These are phyloP conservation scores for Rotaria sp. DNA, from an alignment of 2,888 invertebrate genomes.

Conservation along the genomic window DNA sequence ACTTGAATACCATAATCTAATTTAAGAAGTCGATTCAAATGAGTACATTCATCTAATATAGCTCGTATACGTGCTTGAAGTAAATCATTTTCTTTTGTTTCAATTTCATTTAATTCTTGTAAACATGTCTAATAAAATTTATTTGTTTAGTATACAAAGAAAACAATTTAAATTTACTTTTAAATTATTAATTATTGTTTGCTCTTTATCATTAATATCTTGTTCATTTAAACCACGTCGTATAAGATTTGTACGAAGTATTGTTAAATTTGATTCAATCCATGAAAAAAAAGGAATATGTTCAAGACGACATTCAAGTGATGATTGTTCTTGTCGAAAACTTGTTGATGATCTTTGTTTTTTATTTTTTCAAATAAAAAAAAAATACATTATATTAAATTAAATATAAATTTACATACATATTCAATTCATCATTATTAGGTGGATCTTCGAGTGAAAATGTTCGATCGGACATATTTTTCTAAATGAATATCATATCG, in stretches of 20 bases:
- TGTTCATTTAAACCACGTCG: conserved; percentile 28
- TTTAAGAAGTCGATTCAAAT: conserved; percentile 7
- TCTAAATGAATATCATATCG: not conserved
- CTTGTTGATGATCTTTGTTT: not conserved
- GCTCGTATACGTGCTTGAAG: not conserved
- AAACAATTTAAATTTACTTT: not conserved
- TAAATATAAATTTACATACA: not conserved
- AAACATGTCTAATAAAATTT: not conserved
- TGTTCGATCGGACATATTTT: conserved; percentile 23
- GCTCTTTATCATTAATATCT: conserved; percentile 5
- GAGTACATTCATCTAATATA: not conserved
- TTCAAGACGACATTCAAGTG: conserved; percentile 17
- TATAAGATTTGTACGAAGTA: not conserved
- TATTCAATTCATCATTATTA: not conserved
- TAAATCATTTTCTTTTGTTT: not conserved
- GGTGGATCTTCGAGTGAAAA: conserved; percentile 24
- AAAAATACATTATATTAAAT: no score
- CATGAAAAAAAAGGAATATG: not conserved
- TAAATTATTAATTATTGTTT: not conserved
- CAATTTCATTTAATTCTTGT: not conserved
- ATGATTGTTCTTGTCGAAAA: not conserved
- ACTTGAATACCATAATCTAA: not conserved
- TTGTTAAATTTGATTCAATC: conserved; percentile 1
- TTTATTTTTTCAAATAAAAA: not conserved
- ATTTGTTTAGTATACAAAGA: not conserved